Conservation (phyloP, 2,888 invertebrate genomes). For the Dicyrtomina minuta region DNA sequence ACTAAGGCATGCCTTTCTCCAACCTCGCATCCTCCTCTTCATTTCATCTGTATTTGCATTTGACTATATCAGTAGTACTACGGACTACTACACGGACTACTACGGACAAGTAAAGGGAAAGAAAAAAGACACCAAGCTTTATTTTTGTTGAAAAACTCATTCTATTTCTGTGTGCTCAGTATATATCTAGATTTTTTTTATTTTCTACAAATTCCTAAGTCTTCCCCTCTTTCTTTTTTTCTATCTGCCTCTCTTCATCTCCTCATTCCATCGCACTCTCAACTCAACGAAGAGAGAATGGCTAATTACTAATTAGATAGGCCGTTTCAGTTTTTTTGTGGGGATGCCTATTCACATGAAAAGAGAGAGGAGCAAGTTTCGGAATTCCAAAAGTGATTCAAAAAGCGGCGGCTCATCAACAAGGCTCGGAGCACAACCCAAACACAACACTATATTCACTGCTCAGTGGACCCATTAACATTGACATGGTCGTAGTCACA, state of each 20-base stretch:
- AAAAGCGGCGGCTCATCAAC: neutral
- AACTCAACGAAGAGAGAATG: conserved; percentile 22
- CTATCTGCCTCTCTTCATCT: neutral
- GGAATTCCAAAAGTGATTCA: too few relatives aligned
- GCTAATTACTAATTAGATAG: conserved; percentile 27
- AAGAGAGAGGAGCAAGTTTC: neutral
- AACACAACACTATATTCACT: too few relatives aligned
- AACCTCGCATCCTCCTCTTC: too few relatives aligned
- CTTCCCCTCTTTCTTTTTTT: neutral
- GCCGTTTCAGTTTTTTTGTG: too few relatives aligned
- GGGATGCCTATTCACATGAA: conserved; percentile 8
- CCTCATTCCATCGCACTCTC: conserved; percentile 8
- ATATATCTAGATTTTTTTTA: too few relatives aligned
- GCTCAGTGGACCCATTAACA: neutral
- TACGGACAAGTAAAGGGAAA: neutral
- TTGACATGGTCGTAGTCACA: neutral
- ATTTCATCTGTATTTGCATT: too few relatives aligned
- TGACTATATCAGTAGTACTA: too few relatives aligned
- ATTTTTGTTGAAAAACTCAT: conserved; percentile 18
- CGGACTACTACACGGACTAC: too few relatives aligned
- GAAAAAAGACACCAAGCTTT: neutral
- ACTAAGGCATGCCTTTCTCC: too few relatives aligned
- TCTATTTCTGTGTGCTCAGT: neutral
- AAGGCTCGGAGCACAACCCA: too few relatives aligned
- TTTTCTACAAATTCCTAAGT: neutral